Base-by-base conservation (phyloP, 2,888 invertebrate genomes). In the Bimastos eiseni region DNA sequence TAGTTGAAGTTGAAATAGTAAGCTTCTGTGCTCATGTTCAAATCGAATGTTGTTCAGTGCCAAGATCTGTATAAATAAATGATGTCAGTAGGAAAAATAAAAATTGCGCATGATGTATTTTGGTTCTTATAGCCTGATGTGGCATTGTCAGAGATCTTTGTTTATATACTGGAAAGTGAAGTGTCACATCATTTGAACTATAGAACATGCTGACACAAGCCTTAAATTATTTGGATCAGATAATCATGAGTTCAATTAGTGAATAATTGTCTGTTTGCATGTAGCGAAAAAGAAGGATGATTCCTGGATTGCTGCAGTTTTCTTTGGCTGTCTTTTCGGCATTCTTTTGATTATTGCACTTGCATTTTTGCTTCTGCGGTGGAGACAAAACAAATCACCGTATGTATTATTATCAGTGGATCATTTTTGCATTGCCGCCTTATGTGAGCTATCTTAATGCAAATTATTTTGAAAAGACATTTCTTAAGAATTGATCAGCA, bases 301-400 rank as follows among this genome's bases (percentile, higher is more conserved):
- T 34, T 34, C 34, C 37, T 86, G 86, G 86, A 36, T 86, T 86
- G 37, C 37, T 86, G 86, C 36, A 34, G 86, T 34, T 86, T 34
- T 86, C 86, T 24, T 86, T 24, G 86, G 86, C 36, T 21, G 34
- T 86, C 1, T 86, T 34, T 36, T 86, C 0, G 86, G 86, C 86
- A 17, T 86, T 86, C 86, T 86, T 34, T 86, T 86, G 86, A 24
- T 86, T 8, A 19, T 86, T 86, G 34, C 37, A 8, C 5, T 86
- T 8, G 19, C 36, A 24, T 13, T 86, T 24, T 36, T 86, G 30
- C n/a, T 86, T 24, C 86, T 36, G 36, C 86, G 86, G 17, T 86
- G 86, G 86, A 86, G 86, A 86, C 86, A 86, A 19, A 19, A 86
- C 17, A 86, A 86, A 19, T 8, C 86, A 86, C 86, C 86, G 86